Evolutionary conservation across 64 coral and sea anemone genomes (phyloP).

Genomic region (Stichodactyla mertensii): DNA sequence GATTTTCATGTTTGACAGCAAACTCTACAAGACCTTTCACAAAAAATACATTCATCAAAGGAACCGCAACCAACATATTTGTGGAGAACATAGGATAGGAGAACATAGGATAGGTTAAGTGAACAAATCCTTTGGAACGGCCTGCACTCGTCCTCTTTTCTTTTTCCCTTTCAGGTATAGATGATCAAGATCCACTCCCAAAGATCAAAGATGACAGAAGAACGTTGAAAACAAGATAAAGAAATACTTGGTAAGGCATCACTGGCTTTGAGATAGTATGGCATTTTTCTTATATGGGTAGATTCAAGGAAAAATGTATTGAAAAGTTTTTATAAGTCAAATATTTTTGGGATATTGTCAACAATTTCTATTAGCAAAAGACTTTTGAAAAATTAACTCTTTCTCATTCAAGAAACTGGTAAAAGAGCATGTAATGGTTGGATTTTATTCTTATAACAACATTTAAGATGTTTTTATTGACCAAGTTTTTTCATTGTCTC

Average conservation of each 20-base stretch:
- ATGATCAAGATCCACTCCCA: background rate
- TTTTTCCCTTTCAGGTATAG: constrained; percentile 85
- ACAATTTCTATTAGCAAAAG: no score
- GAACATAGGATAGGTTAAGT: background rate
- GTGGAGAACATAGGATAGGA: no score
- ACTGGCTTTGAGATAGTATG: constrained; percentile 18
- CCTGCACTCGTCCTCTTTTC: constrained; percentile 94
- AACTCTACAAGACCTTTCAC: background rate
- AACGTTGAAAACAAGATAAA: background rate
- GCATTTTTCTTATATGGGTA: background rate
- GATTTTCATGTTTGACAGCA: background rate
- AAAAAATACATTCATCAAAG: background rate
- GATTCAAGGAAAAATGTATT: background rate
- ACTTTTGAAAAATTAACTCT: no score
- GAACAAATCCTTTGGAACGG: constrained; percentile 48
- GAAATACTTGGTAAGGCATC: constrained; percentile 21
- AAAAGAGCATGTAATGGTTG: no score
- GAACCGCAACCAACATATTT: background rate
- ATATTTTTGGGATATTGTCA: background rate
- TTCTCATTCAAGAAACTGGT: no score
- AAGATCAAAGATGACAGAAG: background rate
- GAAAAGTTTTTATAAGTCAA: background rate
- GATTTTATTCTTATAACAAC: no score
- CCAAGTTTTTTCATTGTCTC: no score
- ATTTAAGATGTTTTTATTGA: no score